Percentiles rank a stretch among this genome's conserved stretches.
Evolutionary conservation across 2,888 invertebrate genomes (phyloP).

Genomic region (Hololepta plana): DNA sequence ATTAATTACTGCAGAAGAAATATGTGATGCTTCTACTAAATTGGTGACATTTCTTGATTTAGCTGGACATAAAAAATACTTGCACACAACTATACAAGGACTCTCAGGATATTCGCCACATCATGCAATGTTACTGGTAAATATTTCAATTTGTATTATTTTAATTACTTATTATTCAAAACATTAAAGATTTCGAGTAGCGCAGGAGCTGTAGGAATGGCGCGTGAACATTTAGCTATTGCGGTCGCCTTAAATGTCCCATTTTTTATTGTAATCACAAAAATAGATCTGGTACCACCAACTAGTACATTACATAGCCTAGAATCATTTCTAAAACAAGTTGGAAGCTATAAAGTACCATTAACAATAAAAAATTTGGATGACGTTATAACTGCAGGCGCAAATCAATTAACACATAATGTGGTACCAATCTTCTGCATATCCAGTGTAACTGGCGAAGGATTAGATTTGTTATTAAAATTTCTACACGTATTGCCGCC

Average conservation of each 20-base stretch:
- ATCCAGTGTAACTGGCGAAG: constrained; percentile 78
- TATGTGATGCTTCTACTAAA: constrained; percentile 83
- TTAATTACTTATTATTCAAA: constrained; percentile 5
- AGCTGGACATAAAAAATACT: constrained; percentile 91
- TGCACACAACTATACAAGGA: constrained; percentile 88
- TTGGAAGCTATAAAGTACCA: constrained; percentile 45
- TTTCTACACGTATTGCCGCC: constrained; percentile 74
- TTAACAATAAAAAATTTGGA: constrained; percentile 46
- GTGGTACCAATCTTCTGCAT: constrained; percentile 70
- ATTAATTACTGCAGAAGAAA: constrained; percentile 81
- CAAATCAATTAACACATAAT: constrained; percentile 42
- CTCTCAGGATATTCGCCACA: constrained; percentile 87
- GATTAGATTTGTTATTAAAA: constrained; percentile 63
- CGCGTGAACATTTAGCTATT: constrained; percentile 81
- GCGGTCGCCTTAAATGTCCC: constrained; percentile 68
- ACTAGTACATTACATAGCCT: constrained; percentile 35
- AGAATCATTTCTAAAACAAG: constrained; percentile 42
- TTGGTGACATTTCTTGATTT: constrained; percentile 89
- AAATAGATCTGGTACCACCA: constrained; percentile 68
- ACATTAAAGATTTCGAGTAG: constrained; percentile 53
- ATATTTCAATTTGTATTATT: constrained; percentile 13
- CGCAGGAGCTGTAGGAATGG: constrained; percentile 63
- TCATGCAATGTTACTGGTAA: constrained; percentile 71
- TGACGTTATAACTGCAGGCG: constrained; percentile 58
- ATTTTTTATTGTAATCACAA: constrained; percentile 85